A percentile compares a stretch with the other conserved stretches of the same genome.
These are phyloP conservation scores for Ceriagrion tenellum DNA, from an alignment of 2,888 invertebrate genomes.

Conservation along the genomic window DNA sequence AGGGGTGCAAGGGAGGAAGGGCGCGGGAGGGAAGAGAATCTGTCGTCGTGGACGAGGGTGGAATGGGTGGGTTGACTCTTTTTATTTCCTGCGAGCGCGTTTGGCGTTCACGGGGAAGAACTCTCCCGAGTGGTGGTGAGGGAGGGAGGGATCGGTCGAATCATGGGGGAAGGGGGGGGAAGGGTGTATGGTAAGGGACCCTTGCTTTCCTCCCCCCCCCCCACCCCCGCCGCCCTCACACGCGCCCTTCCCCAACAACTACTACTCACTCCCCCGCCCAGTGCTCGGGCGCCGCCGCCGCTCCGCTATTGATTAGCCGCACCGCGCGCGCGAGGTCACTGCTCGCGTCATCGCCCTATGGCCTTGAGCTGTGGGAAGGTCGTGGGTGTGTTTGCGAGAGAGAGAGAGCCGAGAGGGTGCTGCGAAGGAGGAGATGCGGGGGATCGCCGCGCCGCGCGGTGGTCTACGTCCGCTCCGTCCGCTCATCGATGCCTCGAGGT, in stretches of 20 bases:
- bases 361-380: conserved; percentile 66
- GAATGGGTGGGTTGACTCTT: neutral
- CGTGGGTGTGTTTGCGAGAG: conserved; percentile 35
- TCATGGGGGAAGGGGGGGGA: neutral
- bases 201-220: neutral
- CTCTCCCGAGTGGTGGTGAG: neutral
- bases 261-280: conserved; percentile 29
- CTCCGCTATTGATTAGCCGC: conserved; percentile 51
- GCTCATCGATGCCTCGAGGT: too few relatives aligned
- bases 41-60: neutral
- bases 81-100: neutral
- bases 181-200: neutral
- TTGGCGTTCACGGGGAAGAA: neutral
- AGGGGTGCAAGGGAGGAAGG: neutral
- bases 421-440: neutral
- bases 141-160: neutral
- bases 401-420: neutral
- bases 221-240: neutral
- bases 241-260: neutral
- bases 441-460: neutral
- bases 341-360: conserved; percentile 68
- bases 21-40: neutral
- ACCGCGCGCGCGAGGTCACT: conserved; percentile 67
- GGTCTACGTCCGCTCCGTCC: too few relatives aligned
- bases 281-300: conserved; percentile 48